Evolutionary conservation across 2,113 vertebrate genomes (phyloP).

Genomic region (Capra hircus): DNA sequence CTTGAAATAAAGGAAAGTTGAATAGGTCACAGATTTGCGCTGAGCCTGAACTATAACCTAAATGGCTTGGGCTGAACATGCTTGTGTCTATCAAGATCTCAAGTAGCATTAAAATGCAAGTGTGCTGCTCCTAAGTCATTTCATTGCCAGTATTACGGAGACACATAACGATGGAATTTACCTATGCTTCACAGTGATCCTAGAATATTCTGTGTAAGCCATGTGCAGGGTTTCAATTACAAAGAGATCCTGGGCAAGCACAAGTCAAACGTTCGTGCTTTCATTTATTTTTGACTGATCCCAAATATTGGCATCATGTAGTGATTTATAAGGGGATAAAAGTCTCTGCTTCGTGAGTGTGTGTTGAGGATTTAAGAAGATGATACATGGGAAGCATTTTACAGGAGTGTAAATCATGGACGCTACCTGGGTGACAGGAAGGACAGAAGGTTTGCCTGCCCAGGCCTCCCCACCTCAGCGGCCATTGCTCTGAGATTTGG

Average conservation of each 20-base stretch:
- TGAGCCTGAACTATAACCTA: neutral
- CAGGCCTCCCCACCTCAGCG: neutral
- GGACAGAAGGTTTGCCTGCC: neutral
- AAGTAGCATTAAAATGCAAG: conserved; percentile 7
- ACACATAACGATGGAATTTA: conserved; percentile 1
- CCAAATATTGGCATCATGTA: neutral
- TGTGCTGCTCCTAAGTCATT: neutral
- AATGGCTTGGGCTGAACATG: neutral
- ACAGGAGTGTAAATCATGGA: neutral
- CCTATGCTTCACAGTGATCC: neutral
- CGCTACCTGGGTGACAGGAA: neutral
- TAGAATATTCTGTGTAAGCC: conserved; percentile 36
- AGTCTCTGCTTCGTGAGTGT: neutral
- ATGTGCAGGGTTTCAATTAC: neutral
- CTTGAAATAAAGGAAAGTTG: conserved; percentile 24
- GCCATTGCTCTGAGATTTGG: neutral
- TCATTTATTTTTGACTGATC: conserved; percentile 36
- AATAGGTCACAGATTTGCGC: neutral
- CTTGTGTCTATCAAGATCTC: neutral
- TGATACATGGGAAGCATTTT: neutral
- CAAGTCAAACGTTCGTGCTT: neutral
- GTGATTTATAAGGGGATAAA: neutral
- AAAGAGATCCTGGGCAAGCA: neutral
- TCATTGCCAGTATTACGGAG: neutral
- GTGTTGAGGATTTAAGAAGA: neutral